Evolutionary conservation across 1,140 invertebrate genomes (phyloP).

Genomic region (Matsumurasca onukii): DNA sequence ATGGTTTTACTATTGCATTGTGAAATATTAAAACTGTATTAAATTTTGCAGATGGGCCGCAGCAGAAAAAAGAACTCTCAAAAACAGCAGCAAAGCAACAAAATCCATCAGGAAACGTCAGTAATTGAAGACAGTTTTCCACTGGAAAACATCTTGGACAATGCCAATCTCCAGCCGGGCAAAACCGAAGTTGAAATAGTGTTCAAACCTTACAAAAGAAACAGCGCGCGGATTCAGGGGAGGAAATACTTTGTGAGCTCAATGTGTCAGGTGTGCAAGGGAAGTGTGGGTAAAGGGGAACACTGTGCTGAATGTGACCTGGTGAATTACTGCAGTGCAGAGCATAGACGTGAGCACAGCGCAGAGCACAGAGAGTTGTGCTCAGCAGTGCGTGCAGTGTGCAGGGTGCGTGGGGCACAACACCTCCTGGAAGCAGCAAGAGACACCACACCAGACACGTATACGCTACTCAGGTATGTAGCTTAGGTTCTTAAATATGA

Average conservation of each 20-base stretch:
- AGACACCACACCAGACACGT: constrained; percentile 50
- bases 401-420: constrained; percentile 39
- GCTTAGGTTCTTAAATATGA: no score
- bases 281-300: constrained; percentile 35
- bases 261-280: constrained; percentile 50
- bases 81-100: no score
- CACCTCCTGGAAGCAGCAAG: constrained; percentile 23
- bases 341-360: constrained; percentile 51
- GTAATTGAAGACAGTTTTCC: no score
- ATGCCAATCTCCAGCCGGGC: no score
- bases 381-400: constrained; percentile 42
- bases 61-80: no score
- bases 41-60: no score
- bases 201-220: not conserved
- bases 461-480: constrained; percentile 13
- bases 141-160: no score
- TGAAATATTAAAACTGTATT: no score
- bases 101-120: no score
- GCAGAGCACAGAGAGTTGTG: constrained; percentile 52
- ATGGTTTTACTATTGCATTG: no score
- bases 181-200: not conserved
- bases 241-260: constrained; percentile 33
- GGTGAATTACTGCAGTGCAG: constrained; percentile 54
- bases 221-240: not conserved
- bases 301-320: constrained; percentile 53